Conservation (phyloP, 2,113 vertebrate species). For the Gasterosteus aculeatus region DNA sequence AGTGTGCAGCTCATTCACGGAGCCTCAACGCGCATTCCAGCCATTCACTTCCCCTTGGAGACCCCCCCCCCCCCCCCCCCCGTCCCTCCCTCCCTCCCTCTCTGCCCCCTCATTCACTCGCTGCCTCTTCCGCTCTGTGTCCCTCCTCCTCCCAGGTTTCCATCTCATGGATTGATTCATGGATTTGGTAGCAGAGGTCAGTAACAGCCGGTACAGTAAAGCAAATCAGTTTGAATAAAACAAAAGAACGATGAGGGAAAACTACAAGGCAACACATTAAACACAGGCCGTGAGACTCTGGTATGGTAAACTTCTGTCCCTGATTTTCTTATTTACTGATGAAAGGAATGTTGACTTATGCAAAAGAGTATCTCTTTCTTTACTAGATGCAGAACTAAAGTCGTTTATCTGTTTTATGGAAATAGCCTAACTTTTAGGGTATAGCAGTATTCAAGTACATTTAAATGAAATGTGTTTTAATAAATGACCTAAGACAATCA, state of each 20-base stretch:
- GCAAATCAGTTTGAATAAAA: slow-evolving; percentile 50
- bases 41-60: slow-evolving; percentile 79
- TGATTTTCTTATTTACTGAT: slow-evolving; percentile 21
- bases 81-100: slow-evolving; percentile 57
- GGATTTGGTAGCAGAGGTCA: slow-evolving; percentile 38
- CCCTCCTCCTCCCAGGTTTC: slow-evolving; percentile 50
- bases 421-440: background rate
- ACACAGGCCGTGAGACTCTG: slow-evolving; percentile 32
- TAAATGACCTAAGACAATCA: background rate
- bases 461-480: background rate
- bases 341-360: background rate
- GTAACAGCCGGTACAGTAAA: slow-evolving; percentile 35
- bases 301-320: slow-evolving; percentile 16
- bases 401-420: background rate
- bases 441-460: background rate
- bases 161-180: slow-evolving; percentile 45
- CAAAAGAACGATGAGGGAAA: slow-evolving; percentile 15
- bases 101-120: slow-evolving; percentile 56
- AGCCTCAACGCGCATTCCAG: slow-evolving; percentile 75
- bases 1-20: slow-evolving; percentile 77
- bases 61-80: slow-evolving; percentile 64
- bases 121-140: slow-evolving; percentile 35
- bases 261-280: slow-evolving; percentile 15
- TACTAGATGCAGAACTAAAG: background rate
- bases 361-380: background rate